These are phyloP conservation scores for Drosophila birchii DNA, from an alignment of 2,888 invertebrate species.

Conservation along the genomic window DNA sequence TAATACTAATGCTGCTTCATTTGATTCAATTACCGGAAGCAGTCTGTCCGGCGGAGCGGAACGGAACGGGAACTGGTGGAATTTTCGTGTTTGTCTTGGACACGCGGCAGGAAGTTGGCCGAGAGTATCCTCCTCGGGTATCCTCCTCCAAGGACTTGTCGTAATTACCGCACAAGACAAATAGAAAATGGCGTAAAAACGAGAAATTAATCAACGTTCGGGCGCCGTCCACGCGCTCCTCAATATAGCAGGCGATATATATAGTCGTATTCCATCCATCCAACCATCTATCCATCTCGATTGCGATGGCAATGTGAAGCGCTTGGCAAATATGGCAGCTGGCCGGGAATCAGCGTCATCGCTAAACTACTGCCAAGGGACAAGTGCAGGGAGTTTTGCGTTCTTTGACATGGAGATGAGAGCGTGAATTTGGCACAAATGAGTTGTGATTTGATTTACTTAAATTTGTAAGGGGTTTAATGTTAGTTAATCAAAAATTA, in stretches of 20 bases:
- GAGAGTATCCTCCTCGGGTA: conserved; percentile 25
- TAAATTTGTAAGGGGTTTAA: background rate
- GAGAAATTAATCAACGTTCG: conserved; percentile 79
- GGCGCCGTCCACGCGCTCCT: conserved; percentile 16
- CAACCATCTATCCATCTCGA: conserved; percentile 19
- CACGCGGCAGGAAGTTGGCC: conserved; percentile 56
- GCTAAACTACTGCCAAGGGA: conserved; percentile 28
- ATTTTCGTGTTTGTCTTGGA: conserved; percentile 67
- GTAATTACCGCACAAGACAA: conserved; percentile 83
- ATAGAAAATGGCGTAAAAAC: conserved; percentile 83
- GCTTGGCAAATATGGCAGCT: conserved; percentile 65
- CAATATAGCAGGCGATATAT: conserved; percentile 9
- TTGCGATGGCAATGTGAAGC: conserved; percentile 73
- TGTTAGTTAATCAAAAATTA: background rate
- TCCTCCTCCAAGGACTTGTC: conserved; percentile 65
- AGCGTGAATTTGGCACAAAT: conserved; percentile 18
- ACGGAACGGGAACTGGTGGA: conserved; percentile 16
- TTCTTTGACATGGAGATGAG: conserved; percentile 13
- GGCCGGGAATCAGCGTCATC: conserved; percentile 10
- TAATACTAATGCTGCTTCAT: conserved; percentile 80
- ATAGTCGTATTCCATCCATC: conserved; percentile 3
- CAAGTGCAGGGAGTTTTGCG: background rate
- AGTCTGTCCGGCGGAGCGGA: conserved; percentile 40
- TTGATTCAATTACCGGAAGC: conserved; percentile 80
- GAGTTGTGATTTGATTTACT: background rate